Percentiles rank a stretch among this genome's conserved stretches.
Conservation (phyloP, 2,888 invertebrate species). For the Aphidoletes aphidimyza region DNA sequence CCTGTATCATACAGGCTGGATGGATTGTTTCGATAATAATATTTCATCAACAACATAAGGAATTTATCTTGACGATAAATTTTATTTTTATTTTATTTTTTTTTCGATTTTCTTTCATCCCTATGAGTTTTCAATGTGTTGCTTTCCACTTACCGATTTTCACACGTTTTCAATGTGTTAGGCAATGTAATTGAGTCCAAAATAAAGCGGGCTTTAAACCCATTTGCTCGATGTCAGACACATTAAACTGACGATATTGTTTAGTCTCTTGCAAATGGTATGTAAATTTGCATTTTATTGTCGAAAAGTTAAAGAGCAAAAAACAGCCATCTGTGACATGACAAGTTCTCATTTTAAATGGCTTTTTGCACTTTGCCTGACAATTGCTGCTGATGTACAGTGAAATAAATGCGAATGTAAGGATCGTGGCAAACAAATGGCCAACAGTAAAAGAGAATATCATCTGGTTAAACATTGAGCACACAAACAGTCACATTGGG, state of each 20-base stretch:
- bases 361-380: background rate
- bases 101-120: too few relatives aligned
- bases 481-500: background rate
- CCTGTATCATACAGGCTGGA: background rate
- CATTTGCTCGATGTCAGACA: background rate
- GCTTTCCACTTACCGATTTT: background rate
- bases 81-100: background rate
- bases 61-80: background rate
- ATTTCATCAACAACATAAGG: too few relatives aligned
- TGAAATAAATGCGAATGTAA: background rate
- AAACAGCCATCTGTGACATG: background rate
- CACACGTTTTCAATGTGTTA: background rate
- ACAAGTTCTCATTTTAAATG: too few relatives aligned
- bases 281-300: slow-evolving; percentile 12
- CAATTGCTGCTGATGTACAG: background rate
- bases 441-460: background rate
- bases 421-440: background rate
- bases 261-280: background rate
- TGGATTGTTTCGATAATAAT: too few relatives aligned
- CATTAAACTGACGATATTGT: slow-evolving; percentile 1
- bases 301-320: background rate
- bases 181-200: background rate
- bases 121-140: too few relatives aligned
- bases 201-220: slow-evolving; percentile 7
- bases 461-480: background rate